Percentiles rank a stretch among this genome's conserved stretches.
Evolutionary conservation across 2,888 invertebrate genomes (phyloP).

Genomic region (Monochamus alternatus): DNA sequence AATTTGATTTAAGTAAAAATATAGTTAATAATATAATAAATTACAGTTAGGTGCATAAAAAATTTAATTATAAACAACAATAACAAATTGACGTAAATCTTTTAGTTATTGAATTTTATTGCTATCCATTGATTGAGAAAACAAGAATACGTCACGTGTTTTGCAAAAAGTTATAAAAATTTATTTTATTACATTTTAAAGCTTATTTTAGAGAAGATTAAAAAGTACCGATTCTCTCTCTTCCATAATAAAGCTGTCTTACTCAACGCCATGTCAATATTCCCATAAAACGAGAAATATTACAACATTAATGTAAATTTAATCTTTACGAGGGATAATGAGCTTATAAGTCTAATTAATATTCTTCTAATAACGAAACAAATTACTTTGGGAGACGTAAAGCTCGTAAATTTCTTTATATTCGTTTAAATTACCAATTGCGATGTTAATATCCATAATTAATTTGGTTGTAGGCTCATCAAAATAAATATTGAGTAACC

Average conservation of each 20-base stretch:
- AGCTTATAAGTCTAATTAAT: slow-evolving; percentile 20
- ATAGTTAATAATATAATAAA: no score
- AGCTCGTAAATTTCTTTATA: neutral
- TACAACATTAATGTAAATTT: slow-evolving; percentile 23
- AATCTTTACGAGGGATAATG: slow-evolving; percentile 29
- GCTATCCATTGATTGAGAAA: neutral
- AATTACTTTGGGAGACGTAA: slow-evolving; percentile 10
- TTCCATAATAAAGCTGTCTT: neutral
- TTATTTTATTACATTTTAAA: neutral
- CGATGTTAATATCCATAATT: neutral
- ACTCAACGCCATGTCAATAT: slow-evolving; percentile 24
- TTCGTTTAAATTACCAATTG: neutral
- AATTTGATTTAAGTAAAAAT: neutral
- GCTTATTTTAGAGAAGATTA: no score
- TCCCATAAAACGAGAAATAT: slow-evolving; percentile 29
- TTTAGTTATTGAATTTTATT: neutral
- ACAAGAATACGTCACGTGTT: neutral
- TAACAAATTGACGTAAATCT: no score
- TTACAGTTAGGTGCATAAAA: no score
- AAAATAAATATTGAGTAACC: neutral
- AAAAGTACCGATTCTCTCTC: no score
- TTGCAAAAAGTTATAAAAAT: neutral
- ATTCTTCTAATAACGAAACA: slow-evolving; percentile 18
- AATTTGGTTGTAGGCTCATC: neutral
- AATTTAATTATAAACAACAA: no score